A percentile compares a stretch with the other conserved stretches of the same genome.
Conservation (phyloP, 2,888 invertebrate species). For the Platycheirus rosarum region DNA sequence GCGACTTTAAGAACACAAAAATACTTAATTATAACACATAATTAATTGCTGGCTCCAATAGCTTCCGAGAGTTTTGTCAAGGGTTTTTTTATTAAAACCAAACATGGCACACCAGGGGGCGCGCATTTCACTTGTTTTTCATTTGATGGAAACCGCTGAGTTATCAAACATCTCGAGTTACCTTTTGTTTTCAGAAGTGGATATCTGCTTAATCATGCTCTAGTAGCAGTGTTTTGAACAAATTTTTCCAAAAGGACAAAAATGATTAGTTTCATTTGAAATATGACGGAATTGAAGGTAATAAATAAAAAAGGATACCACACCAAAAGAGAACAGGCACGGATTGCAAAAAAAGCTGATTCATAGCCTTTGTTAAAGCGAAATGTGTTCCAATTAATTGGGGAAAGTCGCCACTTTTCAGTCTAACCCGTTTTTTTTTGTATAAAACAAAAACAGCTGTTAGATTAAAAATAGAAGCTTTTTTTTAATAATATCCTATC, state of each 20-base stretch:
- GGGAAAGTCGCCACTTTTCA: too few relatives aligned
- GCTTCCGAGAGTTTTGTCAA: slow-evolving; percentile 37
- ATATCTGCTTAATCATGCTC: slow-evolving; percentile 8
- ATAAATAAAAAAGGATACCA: slow-evolving; percentile 9
- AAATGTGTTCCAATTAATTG: too few relatives aligned
- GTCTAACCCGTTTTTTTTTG: too few relatives aligned
- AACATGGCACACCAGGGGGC: slow-evolving; percentile 36
- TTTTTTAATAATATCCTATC: too few relatives aligned
- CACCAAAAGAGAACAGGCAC: neutral
- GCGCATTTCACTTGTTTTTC: neutral
- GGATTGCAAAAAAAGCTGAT: too few relatives aligned
- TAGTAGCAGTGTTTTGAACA: neutral
- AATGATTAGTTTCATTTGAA: slow-evolving; percentile 14
- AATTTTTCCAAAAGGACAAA: neutral
- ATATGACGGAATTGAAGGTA: slow-evolving; percentile 6
- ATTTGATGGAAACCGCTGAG: neutral
- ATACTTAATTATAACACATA: slow-evolving; percentile 64
- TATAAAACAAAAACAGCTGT: too few relatives aligned
- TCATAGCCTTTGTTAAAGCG: too few relatives aligned
- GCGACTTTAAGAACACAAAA: slow-evolving; percentile 25
- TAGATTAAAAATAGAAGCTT: too few relatives aligned
- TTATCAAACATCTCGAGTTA: neutral
- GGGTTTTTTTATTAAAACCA: slow-evolving; percentile 62
- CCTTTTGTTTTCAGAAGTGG: neutral
- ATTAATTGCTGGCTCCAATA: slow-evolving; percentile 58